Evolutionary conservation across 2,797 vertebrate genomes (phyloP), one percentile per base, ranked within the genome.

Genomic region (Pangasius sanitwongsei): DNA sequence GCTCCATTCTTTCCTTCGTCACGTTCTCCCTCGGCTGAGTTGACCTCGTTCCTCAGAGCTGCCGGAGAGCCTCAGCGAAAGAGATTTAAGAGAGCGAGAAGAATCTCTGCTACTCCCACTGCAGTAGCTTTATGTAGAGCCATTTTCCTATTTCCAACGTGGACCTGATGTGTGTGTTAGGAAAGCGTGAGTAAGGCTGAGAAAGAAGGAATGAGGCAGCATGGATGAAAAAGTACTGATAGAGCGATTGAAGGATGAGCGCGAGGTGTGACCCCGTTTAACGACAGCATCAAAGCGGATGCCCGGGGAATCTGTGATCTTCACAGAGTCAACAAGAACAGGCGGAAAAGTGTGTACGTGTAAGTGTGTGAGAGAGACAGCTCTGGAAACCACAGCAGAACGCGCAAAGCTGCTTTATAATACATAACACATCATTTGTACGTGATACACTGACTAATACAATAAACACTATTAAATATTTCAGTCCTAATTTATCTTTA

Each of bases 231-330:
- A 41, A 31, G 59, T 85, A 83, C 70, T 75, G 87, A 83, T 44
- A 61, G 83, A 90, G 81, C 61, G 86, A 91, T 84, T 87, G 87
- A 91, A 83, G 85, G 86, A 91, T 72, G 83, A 89, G 57, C n/a
- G 72, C 69, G 48, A 87, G 83, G 89, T 87, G 83, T 83, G 67
- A 86, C 81, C 74, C 69, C 67, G 87, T 88, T 90, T 87, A 90
- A 88, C 83, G 67, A 23, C 41, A 20, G 59, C 86, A 89, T 89
- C 85, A 87, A 90, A 90, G 87, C 78, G 18, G 50, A 88, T 13
- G 50, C 87, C 81, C 20, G 67, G 87, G 87, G 89, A 63, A 87
- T 85, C 87, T 88, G 78, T 89, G 87, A 90, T 88, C 89, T 80
- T 75, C 75, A 81, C 59, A 65, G 83, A 67, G 87, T 90, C 83